Evolutionary conservation across 2,113 vertebrate genomes (phyloP).

Genomic region (Hydrochoerus hydrochaeris): DNA sequence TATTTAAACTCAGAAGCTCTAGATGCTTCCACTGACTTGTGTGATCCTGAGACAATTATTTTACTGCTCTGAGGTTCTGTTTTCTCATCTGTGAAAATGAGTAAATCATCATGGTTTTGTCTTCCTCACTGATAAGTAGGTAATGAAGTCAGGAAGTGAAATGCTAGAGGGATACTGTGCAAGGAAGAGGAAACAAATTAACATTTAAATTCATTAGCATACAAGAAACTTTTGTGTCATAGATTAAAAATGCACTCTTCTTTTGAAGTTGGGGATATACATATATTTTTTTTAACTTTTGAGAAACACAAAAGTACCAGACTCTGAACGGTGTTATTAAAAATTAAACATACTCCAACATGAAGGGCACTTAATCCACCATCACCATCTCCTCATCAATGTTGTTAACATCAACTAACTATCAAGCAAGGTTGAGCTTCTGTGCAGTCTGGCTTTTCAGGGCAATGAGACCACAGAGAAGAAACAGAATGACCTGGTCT

Average conservation of each 20-base stretch:
- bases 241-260: not conserved
- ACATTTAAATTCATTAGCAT: slow-evolving; percentile 13
- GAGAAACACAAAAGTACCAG: not conserved
- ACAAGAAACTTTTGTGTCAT: not conserved
- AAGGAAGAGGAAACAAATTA: slow-evolving; percentile 44
- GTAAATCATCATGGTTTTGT: not conserved
- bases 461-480: not conserved
- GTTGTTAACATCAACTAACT: not conserved
- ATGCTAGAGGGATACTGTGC: not conserved
- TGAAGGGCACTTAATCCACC: not conserved
- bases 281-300: not conserved
- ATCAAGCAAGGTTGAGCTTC: not conserved
- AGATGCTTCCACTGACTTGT: not conserved
- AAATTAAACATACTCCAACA: not conserved
- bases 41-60: not conserved
- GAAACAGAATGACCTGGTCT: too few relatives aligned
- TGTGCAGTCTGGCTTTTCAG: not conserved
- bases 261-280: not conserved
- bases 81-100: slow-evolving; percentile 17
- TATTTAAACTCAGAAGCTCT: not conserved
- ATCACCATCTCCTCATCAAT: too few relatives aligned
- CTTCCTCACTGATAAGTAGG: not conserved
- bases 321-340: not conserved
- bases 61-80: not conserved
- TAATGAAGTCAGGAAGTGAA: slow-evolving; percentile 26